phyloP scores from a whole-genome alignment of 2,113 vertebrate species.

The Ciconia maguari region DNA sequence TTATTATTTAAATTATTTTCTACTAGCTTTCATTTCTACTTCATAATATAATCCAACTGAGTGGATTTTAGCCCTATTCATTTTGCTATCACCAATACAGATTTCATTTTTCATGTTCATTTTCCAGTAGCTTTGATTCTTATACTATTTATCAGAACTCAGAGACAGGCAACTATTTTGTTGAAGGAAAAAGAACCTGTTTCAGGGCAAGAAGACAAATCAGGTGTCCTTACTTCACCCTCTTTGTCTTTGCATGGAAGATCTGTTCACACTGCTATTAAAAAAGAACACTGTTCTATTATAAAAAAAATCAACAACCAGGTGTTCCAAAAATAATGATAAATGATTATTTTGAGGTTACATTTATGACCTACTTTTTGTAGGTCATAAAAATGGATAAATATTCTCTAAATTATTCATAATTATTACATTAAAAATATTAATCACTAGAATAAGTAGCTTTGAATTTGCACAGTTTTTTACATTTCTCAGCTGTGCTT shows the following conservation, averaged over 20 bases:
- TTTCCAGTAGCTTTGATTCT: not conserved
- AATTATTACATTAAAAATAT: not conserved
- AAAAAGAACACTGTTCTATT: not conserved
- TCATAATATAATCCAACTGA: not conserved
- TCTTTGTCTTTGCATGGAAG: not conserved
- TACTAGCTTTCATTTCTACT: not conserved
- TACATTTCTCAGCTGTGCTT: not conserved
- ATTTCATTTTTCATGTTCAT: not conserved
- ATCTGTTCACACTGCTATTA: not conserved
- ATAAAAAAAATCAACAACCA: not conserved
- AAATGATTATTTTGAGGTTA: not conserved
- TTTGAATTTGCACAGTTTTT: constrained; percentile 7
- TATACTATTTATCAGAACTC: not conserved
- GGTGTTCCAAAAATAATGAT: not conserved
- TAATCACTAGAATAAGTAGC: not conserved
- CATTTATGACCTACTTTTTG: not conserved
- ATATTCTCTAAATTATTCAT: not conserved
- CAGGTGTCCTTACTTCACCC: not conserved
- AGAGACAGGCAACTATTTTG: not conserved
- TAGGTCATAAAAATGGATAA: not conserved
- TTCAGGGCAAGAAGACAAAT: not conserved
- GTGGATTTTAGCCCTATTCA: not conserved
- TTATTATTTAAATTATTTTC: not conserved
- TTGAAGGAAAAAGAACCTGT: not conserved
- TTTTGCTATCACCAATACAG: not conserved